Conservation (phyloP, 2,888 invertebrate species). For the Pimpla rufipes region DNA sequence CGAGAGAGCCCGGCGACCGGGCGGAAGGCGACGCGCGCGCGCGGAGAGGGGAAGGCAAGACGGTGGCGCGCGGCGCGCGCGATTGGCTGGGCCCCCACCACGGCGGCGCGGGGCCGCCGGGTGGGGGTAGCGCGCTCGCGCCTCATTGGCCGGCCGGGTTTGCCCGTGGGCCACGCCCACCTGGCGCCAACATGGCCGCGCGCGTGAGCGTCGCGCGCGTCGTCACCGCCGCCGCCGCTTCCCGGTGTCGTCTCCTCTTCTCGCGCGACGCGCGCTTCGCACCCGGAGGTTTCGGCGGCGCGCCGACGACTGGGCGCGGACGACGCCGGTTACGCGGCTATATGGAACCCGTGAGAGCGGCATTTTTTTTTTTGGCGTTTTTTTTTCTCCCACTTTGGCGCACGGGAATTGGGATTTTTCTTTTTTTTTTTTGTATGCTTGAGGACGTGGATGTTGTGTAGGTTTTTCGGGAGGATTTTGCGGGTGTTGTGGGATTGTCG, state of each 20-base stretch:
- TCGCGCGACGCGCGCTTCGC: slow-evolving; percentile 43
- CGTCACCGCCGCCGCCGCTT: neutral
- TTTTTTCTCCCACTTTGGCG: neutral
- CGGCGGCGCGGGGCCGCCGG: slow-evolving; percentile 28
- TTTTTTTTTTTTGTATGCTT: no score
- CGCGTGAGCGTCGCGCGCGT: neutral
- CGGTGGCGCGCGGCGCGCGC: neutral
- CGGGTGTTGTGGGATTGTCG: no score
- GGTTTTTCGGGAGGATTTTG: no score
- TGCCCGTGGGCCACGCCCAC: slow-evolving; percentile 81
- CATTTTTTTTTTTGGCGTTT: neutral
- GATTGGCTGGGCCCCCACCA: slow-evolving; percentile 60
- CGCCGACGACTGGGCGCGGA: slow-evolving; percentile 29
- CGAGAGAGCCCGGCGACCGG: slow-evolving; percentile 48
- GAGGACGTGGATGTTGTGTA: no score
- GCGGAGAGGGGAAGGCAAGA: slow-evolving; percentile 60
- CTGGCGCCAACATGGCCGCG: slow-evolving; percentile 85
- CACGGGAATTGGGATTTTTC: neutral
- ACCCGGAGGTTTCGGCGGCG: slow-evolving; percentile 48
- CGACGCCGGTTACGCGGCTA: slow-evolving; percentile 2
- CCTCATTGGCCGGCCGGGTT: slow-evolving; percentile 80
- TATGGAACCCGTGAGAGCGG: neutral
- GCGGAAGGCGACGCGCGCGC: slow-evolving; percentile 40
- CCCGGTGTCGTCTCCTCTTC: slow-evolving; percentile 69
- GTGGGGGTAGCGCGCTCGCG: slow-evolving; percentile 77